These are phyloP conservation scores for Limenitis camilla DNA, from an alignment of 2,888 invertebrate genomes.

Conservation along the genomic window DNA sequence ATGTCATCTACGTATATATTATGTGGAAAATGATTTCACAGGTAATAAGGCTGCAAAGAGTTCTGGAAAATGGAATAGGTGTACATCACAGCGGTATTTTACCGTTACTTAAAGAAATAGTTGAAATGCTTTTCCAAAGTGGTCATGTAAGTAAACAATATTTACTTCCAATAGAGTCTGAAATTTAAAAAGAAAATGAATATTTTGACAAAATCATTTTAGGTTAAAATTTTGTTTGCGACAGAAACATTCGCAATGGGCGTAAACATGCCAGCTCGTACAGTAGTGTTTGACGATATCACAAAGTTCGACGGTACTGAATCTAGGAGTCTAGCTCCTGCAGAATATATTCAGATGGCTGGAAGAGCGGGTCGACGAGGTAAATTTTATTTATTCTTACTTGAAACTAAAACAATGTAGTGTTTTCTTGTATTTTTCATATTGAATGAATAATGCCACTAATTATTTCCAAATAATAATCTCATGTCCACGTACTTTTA, in stretches of 20 bases:
- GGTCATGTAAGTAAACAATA: slow-evolving; percentile 84
- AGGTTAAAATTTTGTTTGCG: slow-evolving; percentile 91
- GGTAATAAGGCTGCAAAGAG: slow-evolving; percentile 60
- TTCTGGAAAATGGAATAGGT: slow-evolving; percentile 88
- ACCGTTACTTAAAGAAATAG: slow-evolving; percentile 98
- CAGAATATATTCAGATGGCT: slow-evolving; percentile 99
- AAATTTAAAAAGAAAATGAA: not conserved
- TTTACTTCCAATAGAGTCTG: slow-evolving; percentile 79
- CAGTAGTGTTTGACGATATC: slow-evolving; percentile 95
- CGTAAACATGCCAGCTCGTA: slow-evolving; percentile 99
- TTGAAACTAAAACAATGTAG: not conserved
- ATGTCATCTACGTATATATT: not conserved
- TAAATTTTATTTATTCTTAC: not conserved
- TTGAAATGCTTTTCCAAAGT: slow-evolving; percentile 96
- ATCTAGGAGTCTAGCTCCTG: slow-evolving; percentile 85
- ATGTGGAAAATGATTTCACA: slow-evolving; percentile 26
- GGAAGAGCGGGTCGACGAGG: slow-evolving; percentile 97
- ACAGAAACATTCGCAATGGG: slow-evolving; percentile 99
- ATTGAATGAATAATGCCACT: no score
- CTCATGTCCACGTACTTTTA: no score
- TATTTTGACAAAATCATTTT: not conserved
- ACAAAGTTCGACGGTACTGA: slow-evolving; percentile 92
- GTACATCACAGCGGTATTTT: slow-evolving; percentile 99
- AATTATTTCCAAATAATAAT: no score
- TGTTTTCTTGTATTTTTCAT: no score